Conservation (phyloP, 1,140 invertebrate genomes). For the Laodelphax striatellus region DNA sequence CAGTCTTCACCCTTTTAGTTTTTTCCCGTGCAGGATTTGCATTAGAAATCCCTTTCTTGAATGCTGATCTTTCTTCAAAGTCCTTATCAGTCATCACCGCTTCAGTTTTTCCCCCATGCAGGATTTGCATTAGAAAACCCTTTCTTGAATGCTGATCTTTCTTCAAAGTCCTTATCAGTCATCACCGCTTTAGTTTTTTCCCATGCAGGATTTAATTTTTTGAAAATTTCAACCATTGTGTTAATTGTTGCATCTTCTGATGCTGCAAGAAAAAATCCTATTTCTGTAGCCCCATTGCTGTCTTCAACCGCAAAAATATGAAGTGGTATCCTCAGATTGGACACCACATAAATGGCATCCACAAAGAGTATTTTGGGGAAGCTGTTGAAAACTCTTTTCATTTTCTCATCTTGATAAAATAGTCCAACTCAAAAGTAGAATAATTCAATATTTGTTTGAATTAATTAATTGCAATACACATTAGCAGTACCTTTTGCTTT, state of each 20-base stretch:
- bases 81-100: slow-evolving; percentile 1
- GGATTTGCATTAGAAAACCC: not conserved
- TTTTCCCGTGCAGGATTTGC: too few relatives aligned
- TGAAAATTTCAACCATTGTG: not conserved
- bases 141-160: slow-evolving; percentile 2
- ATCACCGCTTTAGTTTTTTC: not conserved
- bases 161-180: slow-evolving; percentile 4
- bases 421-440: too few relatives aligned
- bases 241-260: not conserved
- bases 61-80: slow-evolving; percentile 1
- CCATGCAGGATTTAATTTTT: not conserved
- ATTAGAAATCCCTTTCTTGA: not conserved
- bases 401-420: not conserved
- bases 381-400: not conserved
- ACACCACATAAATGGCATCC: not conserved
- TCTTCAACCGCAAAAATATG: not conserved
- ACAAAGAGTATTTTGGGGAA: not conserved
- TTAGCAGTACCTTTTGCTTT: too few relatives aligned
- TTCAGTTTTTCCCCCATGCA: not conserved
- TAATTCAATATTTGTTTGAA: too few relatives aligned
- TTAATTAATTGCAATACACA: too few relatives aligned
- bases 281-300: not conserved
- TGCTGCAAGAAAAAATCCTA: not conserved
- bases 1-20: too few relatives aligned
- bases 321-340: not conserved